These are phyloP conservation scores for Platanista minor DNA, from an alignment of 2,113 vertebrate genomes.

Conservation along the genomic window DNA sequence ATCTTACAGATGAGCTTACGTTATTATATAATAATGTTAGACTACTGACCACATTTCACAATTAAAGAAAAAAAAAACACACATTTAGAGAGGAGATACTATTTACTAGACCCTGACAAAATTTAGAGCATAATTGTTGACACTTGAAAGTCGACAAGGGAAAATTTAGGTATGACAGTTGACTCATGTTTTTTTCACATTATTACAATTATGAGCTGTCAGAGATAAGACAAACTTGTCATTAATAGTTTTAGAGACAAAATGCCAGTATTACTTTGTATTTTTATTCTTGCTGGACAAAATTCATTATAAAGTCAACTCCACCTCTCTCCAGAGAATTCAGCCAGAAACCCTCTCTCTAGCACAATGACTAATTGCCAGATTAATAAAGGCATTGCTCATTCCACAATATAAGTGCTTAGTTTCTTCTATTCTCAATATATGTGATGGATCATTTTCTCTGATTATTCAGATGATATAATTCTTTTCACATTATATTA, in stretches of 20 bases:
- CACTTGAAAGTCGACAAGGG: background rate
- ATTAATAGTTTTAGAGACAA: background rate
- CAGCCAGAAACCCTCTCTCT: background rate
- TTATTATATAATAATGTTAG: background rate
- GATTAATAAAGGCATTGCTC: background rate
- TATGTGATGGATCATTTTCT: background rate
- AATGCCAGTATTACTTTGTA: background rate
- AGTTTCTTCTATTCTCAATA: background rate
- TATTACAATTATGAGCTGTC: background rate
- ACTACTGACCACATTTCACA: background rate
- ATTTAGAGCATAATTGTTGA: background rate
- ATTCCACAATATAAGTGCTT: background rate
- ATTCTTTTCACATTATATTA: background rate
- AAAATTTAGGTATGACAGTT: background rate
- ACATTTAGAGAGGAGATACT: background rate
- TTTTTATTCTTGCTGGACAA: background rate
- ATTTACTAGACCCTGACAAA: background rate
- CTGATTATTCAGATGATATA: background rate
- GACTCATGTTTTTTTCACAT: background rate
- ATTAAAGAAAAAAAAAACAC: background rate
- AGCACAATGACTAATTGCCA: background rate
- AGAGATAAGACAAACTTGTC: background rate
- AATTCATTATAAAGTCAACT: background rate
- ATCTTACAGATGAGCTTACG: accelerated
- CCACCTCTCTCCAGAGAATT: background rate